Percentiles rank a stretch among this genome's conserved stretches.
Evolutionary conservation across 2,113 vertebrate genomes (phyloP).

Genomic region (Trogon surrucura): DNA sequence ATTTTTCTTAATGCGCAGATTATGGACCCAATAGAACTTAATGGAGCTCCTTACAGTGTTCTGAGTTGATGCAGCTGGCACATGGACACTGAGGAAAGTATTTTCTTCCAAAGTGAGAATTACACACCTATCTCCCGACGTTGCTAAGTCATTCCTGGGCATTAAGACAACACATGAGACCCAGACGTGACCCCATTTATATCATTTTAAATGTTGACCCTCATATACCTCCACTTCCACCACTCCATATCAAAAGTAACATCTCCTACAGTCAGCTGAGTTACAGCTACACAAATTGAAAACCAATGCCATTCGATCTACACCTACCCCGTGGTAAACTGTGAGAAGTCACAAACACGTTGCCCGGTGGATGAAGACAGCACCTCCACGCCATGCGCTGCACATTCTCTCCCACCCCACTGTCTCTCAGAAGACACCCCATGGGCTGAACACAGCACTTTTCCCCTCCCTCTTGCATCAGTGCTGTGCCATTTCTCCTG

Average conservation of each 20-base stretch:
- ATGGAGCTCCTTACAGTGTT: constrained; percentile 67
- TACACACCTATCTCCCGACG: neutral
- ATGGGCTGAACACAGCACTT: neutral
- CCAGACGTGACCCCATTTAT: neutral
- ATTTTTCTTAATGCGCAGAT: constrained; percentile 69
- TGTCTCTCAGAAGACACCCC: neutral
- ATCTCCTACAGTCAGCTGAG: neutral
- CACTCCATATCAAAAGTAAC: neutral
- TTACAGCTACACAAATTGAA: neutral
- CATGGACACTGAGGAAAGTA: constrained; percentile 23
- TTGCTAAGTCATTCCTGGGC: neutral
- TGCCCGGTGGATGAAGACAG: neutral
- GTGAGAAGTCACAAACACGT: neutral
- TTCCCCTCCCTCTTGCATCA: neutral
- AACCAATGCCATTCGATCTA: neutral
- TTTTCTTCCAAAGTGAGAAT: constrained; percentile 2
- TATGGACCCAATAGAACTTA: constrained; percentile 72
- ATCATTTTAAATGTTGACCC: neutral
- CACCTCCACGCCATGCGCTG: rapidly evolving
- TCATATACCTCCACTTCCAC: neutral
- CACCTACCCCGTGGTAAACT: neutral
- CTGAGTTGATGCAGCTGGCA: constrained; percentile 58
- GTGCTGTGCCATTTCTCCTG: neutral
- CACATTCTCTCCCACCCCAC: neutral
- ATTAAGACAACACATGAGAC: neutral